Base-by-base conservation (phyloP, 2,797 vertebrate genomes). In the Enteromius paludinosus region DNA sequence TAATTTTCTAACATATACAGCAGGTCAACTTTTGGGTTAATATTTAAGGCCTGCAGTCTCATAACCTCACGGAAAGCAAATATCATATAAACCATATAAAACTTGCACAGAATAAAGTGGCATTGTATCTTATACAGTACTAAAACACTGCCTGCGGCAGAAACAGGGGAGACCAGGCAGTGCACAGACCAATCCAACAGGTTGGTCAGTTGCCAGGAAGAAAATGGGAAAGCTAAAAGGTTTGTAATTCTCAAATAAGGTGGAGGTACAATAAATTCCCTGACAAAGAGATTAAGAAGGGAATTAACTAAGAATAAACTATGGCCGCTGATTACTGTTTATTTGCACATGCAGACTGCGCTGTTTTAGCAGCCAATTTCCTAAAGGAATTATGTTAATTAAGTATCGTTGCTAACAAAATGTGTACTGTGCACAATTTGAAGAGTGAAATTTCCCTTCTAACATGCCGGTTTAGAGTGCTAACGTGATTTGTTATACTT, bases 351-450 rank as follows among this genome's bases (percentile, higher is more conserved):
- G 33, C 54, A 41, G 35, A 41, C 33, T 59, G 33, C 2, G 14
- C 12, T 74, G 72, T 54, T 73, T 54, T 75, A 59, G 72, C 52
- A 59, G n/a, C 72, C n/a, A 75, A 38, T 18, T 75, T n/a, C 35
- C 33, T 41, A 41, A 74, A 25, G 33, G 14, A 59, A 75, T 75
- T 25, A 59, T 41, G 20, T n/a, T 61, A 75, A 75, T 10, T 15
- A 61, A 6, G 33, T 18, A 75, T 18, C 2, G 4, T 25, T 17
- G 72, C 35, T 28, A 75, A 61, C 20, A 59, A 75, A 75, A 75
- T 41, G 12, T 75, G 18, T 54, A 18, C 30, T 33, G 70, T 52
- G 11, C 28, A 54, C 5, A 54, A 15, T 35, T 35, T 72, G 10
- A 18, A 52, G 9, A 52, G 45, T 33, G 17, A 30, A 33, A 30